Base-by-base conservation (phyloP, 2,888 invertebrate species). In the Euzetes globulus region DNA sequence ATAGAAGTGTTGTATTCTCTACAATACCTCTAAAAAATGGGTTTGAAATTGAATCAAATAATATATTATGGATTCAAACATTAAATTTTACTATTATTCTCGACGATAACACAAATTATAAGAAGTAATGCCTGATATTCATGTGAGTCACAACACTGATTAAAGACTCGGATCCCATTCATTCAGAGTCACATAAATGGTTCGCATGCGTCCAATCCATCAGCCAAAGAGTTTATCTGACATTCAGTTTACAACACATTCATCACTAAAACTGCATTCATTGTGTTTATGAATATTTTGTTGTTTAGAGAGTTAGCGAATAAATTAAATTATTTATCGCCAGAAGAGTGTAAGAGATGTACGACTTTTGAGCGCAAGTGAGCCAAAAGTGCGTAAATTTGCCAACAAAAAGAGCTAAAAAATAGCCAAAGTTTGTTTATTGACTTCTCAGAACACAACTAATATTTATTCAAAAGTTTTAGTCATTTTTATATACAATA, bases 231-330 rank as follows among this genome's bases (percentile, higher is more conserved):
- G 29, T 27, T 33, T 63, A 33, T 63, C 22, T 55, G 55, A 55
- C 19, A 33, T 33, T 63, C 33, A 5, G 63, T 13, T 63, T 63
- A 63, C 63, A 63, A 63, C 13, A 19, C 63, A 63, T 63, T 63
- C 63, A 63, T 63, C 63, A 63, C 37, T 17, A 19, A n/a, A 63
- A 25, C 17, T 13, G 63, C 63, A 37, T 25, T 55, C 25, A 11
- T 55, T 22, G 63, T 33, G 37, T 63, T 63, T 37, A 63, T 63
- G 63, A 63, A 63, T 63, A 63, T 41, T 41, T 63, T 63, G 55
- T 25, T 50, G 25, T 37, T 63, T 33, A 63, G 63, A 63, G 63
- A n/a, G 41, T 41, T 41, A 33, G 13, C 5, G 29, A 63, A 15
- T 63, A 29, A 63, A 63, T 63, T 7, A 33, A 63, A 63, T 63